Evolutionary conservation across 2,113 vertebrate genomes (phyloP).

Genomic region (Ariopsis seemanni): DNA sequence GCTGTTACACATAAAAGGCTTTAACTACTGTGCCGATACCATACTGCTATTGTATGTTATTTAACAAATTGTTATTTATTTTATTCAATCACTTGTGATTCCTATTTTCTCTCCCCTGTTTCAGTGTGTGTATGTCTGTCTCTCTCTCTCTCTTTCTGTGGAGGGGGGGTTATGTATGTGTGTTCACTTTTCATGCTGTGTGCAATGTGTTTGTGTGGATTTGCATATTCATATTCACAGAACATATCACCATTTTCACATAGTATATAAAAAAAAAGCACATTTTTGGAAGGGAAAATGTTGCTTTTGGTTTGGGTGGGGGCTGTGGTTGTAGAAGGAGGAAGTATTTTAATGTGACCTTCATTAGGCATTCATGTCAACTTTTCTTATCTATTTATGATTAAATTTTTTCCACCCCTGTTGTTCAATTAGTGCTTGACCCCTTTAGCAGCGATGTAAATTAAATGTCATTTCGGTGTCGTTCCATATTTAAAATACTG

Average conservation of each 20-base stretch:
- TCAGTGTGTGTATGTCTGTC: background rate
- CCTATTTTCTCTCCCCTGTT: background rate
- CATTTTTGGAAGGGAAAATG: conserved; percentile 60
- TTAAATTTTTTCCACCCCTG: conserved; percentile 98
- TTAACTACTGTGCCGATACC: conserved; percentile 20
- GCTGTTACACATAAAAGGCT: conserved; percentile 29
- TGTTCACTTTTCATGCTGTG: conserved; percentile 17
- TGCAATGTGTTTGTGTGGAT: conserved; percentile 57
- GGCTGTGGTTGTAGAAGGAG: conserved; percentile 39
- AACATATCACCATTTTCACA: conserved; percentile 46
- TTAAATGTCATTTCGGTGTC: conserved; percentile 99
- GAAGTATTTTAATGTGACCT: conserved; percentile 97
- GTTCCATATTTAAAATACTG: conserved; percentile 99
- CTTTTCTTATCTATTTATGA: conserved; percentile 97
- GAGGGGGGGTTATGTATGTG: background rate
- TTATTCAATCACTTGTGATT: conserved; percentile 11
- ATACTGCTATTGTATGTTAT: background rate
- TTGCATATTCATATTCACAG: conserved; percentile 65
- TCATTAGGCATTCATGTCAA: conserved; percentile 98
- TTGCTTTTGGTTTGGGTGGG: conserved; percentile 69
- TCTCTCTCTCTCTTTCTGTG: too few species aligned
- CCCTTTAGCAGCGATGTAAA: conserved; percentile 99
- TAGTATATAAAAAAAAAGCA: conserved; percentile 51
- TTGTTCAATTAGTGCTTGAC: conserved; percentile 99
- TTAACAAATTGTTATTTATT: conserved; percentile 15